phyloP scores from a whole-genome alignment of 1,140 invertebrate species.

The Maconellicoccus hirsutus region DNA sequence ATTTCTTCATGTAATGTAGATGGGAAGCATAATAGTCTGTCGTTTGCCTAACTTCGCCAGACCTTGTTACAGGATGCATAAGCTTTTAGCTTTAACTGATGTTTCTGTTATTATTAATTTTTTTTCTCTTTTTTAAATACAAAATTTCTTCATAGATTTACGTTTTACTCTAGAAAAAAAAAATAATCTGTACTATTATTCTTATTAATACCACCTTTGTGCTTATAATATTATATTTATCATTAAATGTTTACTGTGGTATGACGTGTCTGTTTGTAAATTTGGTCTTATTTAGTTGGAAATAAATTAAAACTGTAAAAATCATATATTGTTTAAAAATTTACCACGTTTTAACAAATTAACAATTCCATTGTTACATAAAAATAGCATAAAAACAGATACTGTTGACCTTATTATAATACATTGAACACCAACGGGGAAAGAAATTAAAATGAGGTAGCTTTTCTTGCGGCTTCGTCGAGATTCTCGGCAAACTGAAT shows the following conservation, averaged over 20 bases:
- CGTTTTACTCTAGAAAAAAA: neutral
- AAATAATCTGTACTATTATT: slow-evolving; percentile 21
- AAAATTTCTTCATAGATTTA: slow-evolving; percentile 10
- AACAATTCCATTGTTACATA: neutral
- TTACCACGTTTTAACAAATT: neutral
- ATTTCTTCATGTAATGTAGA: neutral
- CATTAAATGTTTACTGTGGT: slow-evolving; percentile 21
- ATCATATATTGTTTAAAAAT: slow-evolving; percentile 12
- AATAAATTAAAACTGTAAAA: slow-evolving; percentile 11
- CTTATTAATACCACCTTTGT: slow-evolving; percentile 18
- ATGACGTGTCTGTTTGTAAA: neutral
- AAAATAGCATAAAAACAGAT: slow-evolving; percentile 4
- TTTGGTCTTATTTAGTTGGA: neutral
- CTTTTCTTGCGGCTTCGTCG: slow-evolving; percentile 84
- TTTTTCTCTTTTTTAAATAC: neutral
- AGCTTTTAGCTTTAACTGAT: slow-evolving; percentile 20
- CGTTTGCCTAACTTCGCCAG: slow-evolving; percentile 16
- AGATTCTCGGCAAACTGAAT: slow-evolving; percentile 73
- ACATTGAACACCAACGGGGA: neutral
- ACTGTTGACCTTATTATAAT: neutral
- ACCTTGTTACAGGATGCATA: slow-evolving; percentile 11
- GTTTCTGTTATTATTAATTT: slow-evolving; percentile 16
- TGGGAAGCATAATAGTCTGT: neutral
- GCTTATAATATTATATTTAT: slow-evolving; percentile 21
- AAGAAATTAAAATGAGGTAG: slow-evolving; percentile 41